These are phyloP conservation scores for Drosophila fungiperda DNA, from an alignment of 2,888 invertebrate genomes.

Conservation along the genomic window DNA sequence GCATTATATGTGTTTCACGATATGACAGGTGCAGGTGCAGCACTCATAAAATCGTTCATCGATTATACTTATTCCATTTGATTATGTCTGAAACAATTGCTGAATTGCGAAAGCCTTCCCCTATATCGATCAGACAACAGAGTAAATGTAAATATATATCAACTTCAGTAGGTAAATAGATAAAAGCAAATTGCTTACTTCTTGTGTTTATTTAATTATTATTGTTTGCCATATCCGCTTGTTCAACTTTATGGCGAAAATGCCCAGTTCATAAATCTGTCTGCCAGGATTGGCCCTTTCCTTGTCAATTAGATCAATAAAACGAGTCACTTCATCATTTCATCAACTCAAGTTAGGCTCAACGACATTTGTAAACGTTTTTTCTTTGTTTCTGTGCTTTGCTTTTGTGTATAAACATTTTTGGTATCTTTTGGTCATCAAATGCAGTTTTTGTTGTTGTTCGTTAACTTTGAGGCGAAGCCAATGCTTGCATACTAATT, in stretches of 20 bases:
- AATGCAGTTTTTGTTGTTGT: constrained; percentile 24
- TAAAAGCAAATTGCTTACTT: not conserved
- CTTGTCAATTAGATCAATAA: constrained; percentile 69
- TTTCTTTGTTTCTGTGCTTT: not conserved
- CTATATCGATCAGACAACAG: no score
- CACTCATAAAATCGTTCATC: constrained; percentile 1
- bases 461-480: constrained; percentile 23
- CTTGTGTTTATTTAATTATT: not conserved
- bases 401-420: constrained; percentile 8
- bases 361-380: constrained; percentile 42
- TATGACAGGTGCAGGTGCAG: constrained; percentile 35
- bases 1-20: constrained; percentile 24
- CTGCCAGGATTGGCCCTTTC: constrained; percentile 34
- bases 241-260: not conserved
- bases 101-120: not conserved
- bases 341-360: constrained; percentile 33
- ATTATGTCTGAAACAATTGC: not conserved
- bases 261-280: constrained; percentile 50
- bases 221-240: not conserved
- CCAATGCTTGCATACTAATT: constrained; percentile 36
- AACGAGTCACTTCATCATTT: constrained; percentile 53
- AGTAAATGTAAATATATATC: not conserved
- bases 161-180: not conserved
- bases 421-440: constrained; percentile 48
- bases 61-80: not conserved